Base-by-base conservation (phyloP, 1,140 invertebrate genomes). In the Notospermus geniculatus region DNA sequence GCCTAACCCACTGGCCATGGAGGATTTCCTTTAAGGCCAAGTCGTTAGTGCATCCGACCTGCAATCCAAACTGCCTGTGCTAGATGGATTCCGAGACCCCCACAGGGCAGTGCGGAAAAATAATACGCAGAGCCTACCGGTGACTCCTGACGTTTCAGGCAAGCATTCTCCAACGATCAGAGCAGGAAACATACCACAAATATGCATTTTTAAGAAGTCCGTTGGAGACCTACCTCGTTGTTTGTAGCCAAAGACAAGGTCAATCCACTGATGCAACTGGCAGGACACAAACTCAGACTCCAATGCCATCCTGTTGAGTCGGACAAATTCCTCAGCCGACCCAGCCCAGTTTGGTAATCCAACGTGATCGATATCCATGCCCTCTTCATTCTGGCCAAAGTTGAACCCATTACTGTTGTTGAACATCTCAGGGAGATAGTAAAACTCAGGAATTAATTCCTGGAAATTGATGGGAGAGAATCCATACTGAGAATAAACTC, bases 261-360 rank as follows among this genome's bases (percentile, higher is more conserved):
- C 97, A 69, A 99, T 98, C 97, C 97, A 99, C 79, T 99, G 95
- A 78, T 99, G 97, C 59, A 99, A 86, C 84, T 99, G 97, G 80
- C 96, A 98, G 36, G 94, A 98, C 1, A 99, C 97, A 77, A 99
- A 96, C 81, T 99, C 97, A 0, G 95, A 98, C 80, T 99, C 97
- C 41, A 99, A 84, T 1, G 97, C 96, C 93, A 97, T 97, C 78
- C 97, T 86, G 84, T 99, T 96, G 69, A 98, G 92, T 58, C 95
- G 84, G 54, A 99, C 90, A 80, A 99, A 99, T 80, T 99, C 94
- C 82, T 99, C 94, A 1, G 96, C 92, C 1, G 90, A 91, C 23
- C 90, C 90, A 1, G 96, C 95, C 97, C 97, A 99, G 0, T 91
- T 91, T 11, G 97, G 97, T 46, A 99, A 83, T 63, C 92, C 87